Conservation (phyloP, 1,140 invertebrate genomes). For the Nylanderia fulva region DNA sequence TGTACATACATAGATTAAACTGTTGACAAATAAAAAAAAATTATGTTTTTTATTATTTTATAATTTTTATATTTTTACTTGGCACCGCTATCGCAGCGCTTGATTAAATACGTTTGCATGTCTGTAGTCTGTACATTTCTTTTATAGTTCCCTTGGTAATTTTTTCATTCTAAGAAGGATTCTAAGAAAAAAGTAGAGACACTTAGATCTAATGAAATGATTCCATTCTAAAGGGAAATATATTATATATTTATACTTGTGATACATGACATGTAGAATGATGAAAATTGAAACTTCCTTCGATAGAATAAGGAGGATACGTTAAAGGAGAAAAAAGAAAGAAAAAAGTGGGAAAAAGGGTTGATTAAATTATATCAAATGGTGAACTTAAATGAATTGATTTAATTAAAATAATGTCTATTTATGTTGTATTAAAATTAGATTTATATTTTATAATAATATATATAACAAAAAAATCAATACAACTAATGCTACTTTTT, state of each 20-base stretch:
- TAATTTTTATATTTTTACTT: too few relatives aligned
- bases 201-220: neutral
- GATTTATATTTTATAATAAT: neutral
- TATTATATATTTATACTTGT: neutral
- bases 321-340: neutral
- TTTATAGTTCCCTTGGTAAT: too few relatives aligned
- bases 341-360: too few relatives aligned
- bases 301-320: neutral
- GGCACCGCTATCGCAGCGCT: too few relatives aligned
- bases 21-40: too few relatives aligned
- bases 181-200: neutral
- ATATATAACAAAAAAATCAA: neutral
- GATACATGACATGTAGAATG: neutral
- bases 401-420: neutral
- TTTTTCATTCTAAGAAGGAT: constrained; percentile 3
- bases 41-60: too few relatives aligned
- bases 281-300: neutral
- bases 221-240: neutral
- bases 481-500: neutral
- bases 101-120: too few relatives aligned
- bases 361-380: neutral
- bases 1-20: too few relatives aligned
- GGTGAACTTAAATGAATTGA: neutral
- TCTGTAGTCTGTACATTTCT: too few relatives aligned
- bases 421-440: neutral